A percentile compares a stretch with the other conserved stretches of the same genome.
Evolutionary conservation across 1,140 invertebrate genomes (phyloP).

Genomic region (Himalopsyche phryganea): DNA sequence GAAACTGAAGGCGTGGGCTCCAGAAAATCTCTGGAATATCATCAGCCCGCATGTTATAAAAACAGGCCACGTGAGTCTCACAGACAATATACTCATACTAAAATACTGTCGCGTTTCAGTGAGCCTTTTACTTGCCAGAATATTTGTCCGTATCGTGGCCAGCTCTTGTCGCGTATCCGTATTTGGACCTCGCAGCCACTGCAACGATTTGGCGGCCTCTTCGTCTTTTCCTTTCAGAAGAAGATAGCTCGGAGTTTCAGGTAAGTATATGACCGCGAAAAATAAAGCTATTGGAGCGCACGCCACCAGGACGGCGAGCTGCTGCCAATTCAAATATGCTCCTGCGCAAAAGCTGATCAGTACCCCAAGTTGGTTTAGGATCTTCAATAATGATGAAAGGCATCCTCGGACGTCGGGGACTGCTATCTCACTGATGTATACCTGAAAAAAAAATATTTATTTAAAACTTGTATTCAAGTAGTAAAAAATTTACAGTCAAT

Average conservation of each 20-base stretch:
- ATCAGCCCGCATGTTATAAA: slow-evolving; percentile 78
- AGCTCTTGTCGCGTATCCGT: slow-evolving; percentile 71
- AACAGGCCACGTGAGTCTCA: slow-evolving; percentile 62
- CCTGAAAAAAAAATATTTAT: slow-evolving; percentile 55
- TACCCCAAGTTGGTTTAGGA: slow-evolving; percentile 80
- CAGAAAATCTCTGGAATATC: slow-evolving; percentile 81
- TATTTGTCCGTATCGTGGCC: slow-evolving; percentile 63
- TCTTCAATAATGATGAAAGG: slow-evolving; percentile 79
- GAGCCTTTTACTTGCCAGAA: slow-evolving; percentile 52
- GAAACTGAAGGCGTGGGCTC: slow-evolving; percentile 77
- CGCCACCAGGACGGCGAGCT: slow-evolving; percentile 72
- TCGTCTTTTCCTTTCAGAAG: slow-evolving; percentile 69
- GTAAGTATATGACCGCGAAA: slow-evolving; percentile 67
- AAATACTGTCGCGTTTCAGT: slow-evolving; percentile 38
- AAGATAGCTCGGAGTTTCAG: slow-evolving; percentile 80
- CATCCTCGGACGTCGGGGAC: slow-evolving; percentile 80
- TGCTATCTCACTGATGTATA: slow-evolving; percentile 89
- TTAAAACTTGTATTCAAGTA: too few relatives aligned
- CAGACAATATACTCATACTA: slow-evolving; percentile 51
- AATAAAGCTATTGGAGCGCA: slow-evolving; percentile 69
- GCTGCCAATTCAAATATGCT: slow-evolving; percentile 75
- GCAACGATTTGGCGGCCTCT: slow-evolving; percentile 71
- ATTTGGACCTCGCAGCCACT: slow-evolving; percentile 71
- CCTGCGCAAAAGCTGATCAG: slow-evolving; percentile 78
- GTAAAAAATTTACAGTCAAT: too few relatives aligned